Evolutionary conservation across 1,140 invertebrate genomes (phyloP), one percentile per base, ranked within the genome.

Genomic region (Centruroides sculpturatus): DNA sequence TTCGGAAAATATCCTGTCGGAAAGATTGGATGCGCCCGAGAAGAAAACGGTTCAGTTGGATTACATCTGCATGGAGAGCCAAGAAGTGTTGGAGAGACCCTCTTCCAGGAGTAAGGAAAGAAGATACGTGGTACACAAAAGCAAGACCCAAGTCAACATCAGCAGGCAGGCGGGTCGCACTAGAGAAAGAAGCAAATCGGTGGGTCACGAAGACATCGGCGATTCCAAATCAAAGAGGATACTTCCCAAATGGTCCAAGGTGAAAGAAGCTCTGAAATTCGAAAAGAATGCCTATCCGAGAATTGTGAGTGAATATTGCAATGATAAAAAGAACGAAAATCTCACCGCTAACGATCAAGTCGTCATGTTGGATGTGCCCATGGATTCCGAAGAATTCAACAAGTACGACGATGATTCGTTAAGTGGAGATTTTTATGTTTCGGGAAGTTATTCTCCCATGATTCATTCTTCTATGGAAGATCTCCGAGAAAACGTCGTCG

Each of bases 201-300:
- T 64, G 3, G 63, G 63, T 7, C 60, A 64, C 48, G 63, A 64
- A 41, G 60, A 61, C 12, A 35, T 57, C 3, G 51, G 56, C 34
- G 59, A 61, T 13, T 48, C 52, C 3, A 61, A 61, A 54, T 59
- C 58, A 5, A 61, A 60, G 36, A 59, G 59, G 57, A 35, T 59
- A 36, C 61, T 64, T 46, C 63, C 63, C 0, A 64, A 61, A 47
- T 64, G 63, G 63, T 64, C 59, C 11, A 59, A 57, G 35, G 59
- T 64, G 6, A 64, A 64, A 57, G 63, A 64, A 46, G 63, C 63
- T 8, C 61, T 64, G 35, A 59, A 59, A 8, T 64, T 59, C 59
- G 63, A 64, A 49, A 64, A 59, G 59, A 59, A 55, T 48, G 9
- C 11, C 5, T 41, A 41, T 41, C 41, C 50, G 12, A 51, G 23